Conservation (phyloP, 2,888 invertebrate genomes). For the Cheiracanthium punctorium region DNA sequence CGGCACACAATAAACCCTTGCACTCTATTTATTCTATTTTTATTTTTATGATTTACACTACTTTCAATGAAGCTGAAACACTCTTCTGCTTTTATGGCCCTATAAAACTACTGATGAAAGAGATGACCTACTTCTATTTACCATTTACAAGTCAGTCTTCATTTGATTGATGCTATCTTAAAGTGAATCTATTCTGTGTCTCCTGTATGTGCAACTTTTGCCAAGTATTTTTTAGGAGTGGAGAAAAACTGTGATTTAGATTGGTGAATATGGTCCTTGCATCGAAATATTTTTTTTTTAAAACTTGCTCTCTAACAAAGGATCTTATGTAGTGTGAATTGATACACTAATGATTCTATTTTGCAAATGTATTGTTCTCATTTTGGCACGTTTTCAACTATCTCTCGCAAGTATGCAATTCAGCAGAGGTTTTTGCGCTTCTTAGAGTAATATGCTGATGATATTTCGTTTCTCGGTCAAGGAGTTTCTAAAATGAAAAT, state of each 20-base stretch:
- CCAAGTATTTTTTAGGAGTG: neutral
- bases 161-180: neutral
- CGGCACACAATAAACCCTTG: too few species aligned
- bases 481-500: too few species aligned
- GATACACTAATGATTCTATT: neutral
- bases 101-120: neutral
- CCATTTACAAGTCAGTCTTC: neutral
- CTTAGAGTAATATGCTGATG: too few species aligned
- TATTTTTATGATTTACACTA: too few species aligned
- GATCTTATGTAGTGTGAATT: neutral
- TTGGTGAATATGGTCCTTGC: neutral
- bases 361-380: neutral
- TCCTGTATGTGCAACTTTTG: neutral
- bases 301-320: neutral
- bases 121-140: neutral
- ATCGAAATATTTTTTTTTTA: neutral
- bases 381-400: neutral
- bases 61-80: neutral
- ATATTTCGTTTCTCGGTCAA: too few species aligned
- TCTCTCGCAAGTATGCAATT: too few species aligned
- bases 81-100: neutral
- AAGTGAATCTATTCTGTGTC: neutral
- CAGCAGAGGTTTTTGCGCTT: too few species aligned
- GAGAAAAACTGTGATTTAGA: neutral
- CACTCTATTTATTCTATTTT: too few species aligned